Percentiles rank a stretch among this genome's conserved stretches.
phyloP scores from a whole-genome alignment of 1,140 invertebrate genomes.

The Drosophila azteca region DNA sequence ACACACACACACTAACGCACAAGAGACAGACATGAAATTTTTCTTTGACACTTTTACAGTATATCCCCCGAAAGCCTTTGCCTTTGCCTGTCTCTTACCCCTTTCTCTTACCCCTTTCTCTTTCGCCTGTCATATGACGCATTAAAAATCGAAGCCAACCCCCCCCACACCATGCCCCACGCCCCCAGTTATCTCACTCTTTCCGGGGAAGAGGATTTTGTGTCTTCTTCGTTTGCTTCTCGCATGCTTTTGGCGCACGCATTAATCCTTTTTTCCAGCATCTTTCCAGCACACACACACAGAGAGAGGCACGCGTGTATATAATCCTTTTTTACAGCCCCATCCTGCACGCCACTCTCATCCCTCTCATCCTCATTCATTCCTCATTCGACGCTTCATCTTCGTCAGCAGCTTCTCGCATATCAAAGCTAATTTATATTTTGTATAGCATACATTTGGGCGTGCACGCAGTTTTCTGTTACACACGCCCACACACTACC shows the following conservation, averaged over 20 bases:
- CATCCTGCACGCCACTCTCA: conserved; percentile 16
- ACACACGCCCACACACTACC: conserved; percentile 1
- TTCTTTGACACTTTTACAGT: conserved; percentile 69
- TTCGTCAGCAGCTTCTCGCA: conserved; percentile 72
- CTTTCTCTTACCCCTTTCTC: too few relatives aligned
- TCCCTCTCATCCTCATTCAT: conserved; percentile 1
- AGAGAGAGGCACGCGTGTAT: conserved; percentile 56
- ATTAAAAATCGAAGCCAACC: conserved; percentile 73
- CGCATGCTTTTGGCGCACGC: conserved; percentile 55
- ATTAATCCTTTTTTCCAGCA: conserved; percentile 81
- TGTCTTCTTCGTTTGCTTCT: conserved; percentile 52
- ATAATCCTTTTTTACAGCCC: conserved; percentile 77
- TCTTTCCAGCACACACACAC: conserved; percentile 47
- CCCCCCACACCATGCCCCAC: neutral
- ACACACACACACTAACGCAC: neutral
- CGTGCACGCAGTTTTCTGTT: conserved; percentile 50
- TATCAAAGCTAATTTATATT: conserved; percentile 81
- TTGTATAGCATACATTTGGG: conserved; percentile 77
- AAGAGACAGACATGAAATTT: conserved; percentile 43
- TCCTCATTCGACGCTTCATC: conserved; percentile 24
- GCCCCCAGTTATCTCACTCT: neutral
- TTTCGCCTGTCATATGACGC: conserved; percentile 64
- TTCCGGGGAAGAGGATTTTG: neutral
- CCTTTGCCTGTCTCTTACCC: conserved; percentile 22
- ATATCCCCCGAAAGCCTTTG: neutral